phyloP scores from a whole-genome alignment of 1,140 invertebrate genomes.

The Tachypleus tridentatus region DNA sequence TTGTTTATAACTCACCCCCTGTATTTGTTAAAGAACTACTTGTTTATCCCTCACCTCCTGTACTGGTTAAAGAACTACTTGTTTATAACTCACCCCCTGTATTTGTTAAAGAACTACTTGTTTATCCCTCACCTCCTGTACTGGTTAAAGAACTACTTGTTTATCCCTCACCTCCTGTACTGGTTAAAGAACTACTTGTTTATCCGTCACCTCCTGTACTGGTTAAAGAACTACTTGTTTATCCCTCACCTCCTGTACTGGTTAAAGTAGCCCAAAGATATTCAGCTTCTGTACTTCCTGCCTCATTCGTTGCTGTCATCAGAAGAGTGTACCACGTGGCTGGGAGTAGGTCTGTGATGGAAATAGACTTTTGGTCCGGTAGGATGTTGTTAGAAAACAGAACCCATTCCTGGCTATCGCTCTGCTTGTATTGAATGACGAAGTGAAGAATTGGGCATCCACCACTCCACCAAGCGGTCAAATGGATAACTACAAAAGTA shows the following conservation, averaged over 20 bases:
- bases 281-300: slow-evolving; percentile 68
- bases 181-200: no score
- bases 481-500: slow-evolving; percentile 77
- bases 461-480: slow-evolving; percentile 85
- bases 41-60: no score
- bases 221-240: no score
- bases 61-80: no score
- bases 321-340: slow-evolving; percentile 75
- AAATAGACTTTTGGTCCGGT: slow-evolving; percentile 36
- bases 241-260: slow-evolving; percentile 38
- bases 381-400: slow-evolving; percentile 86
- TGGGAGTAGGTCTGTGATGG: slow-evolving; percentile 54
- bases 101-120: no score
- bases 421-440: slow-evolving; percentile 80
- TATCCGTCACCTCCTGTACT: no score
- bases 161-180: no score
- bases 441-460: slow-evolving; percentile 93
- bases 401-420: slow-evolving; percentile 60
- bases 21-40: no score
- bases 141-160: no score
- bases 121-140: no score
- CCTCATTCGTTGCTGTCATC: slow-evolving; percentile 83
- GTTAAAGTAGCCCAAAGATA: slow-evolving; percentile 61
- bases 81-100: no score
- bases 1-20: no score